Conservation (phyloP, 1,140 invertebrate genomes). For the Caerostris extrusa region DNA sequence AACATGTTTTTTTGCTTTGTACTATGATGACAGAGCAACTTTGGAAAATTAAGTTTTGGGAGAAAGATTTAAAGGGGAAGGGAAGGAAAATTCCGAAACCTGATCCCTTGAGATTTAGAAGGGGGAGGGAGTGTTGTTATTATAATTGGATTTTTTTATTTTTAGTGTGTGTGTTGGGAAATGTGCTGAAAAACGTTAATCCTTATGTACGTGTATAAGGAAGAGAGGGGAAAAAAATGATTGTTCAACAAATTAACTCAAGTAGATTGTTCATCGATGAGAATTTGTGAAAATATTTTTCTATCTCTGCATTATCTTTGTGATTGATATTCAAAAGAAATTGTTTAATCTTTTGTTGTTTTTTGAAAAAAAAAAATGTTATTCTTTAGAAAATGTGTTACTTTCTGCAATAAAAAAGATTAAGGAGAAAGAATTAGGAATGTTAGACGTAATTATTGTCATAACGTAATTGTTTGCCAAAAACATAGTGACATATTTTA, state of each 20-base stretch:
- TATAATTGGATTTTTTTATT: constrained; percentile 31
- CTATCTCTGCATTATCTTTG: not conserved
- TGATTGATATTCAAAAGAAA: constrained; percentile 5
- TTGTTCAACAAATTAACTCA: constrained; percentile 23
- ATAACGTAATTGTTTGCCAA: too few species aligned
- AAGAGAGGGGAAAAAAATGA: not conserved
- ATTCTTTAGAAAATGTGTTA: too few species aligned
- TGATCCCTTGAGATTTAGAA: constrained; percentile 13
- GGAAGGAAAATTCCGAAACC: not conserved
- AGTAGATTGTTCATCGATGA: constrained; percentile 19
- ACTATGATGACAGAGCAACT: not conserved
- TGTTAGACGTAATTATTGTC: too few species aligned
- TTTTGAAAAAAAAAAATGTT: not conserved
- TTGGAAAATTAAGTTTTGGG: constrained; percentile 3
- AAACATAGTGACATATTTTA: too few species aligned
- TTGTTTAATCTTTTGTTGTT: not conserved
- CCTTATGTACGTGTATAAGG: not conserved
- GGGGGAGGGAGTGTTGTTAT: constrained; percentile 1
- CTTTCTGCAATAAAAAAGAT: too few species aligned
- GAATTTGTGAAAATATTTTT: not conserved
- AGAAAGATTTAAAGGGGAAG: not conserved
- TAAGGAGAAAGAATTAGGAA: too few species aligned
- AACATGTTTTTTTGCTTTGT: not conserved
- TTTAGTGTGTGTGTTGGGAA: not conserved
- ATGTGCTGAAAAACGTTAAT: constrained; percentile 16